Base-by-base conservation (phyloP, 2,113 vertebrate genomes). In the Passer montanus region DNA sequence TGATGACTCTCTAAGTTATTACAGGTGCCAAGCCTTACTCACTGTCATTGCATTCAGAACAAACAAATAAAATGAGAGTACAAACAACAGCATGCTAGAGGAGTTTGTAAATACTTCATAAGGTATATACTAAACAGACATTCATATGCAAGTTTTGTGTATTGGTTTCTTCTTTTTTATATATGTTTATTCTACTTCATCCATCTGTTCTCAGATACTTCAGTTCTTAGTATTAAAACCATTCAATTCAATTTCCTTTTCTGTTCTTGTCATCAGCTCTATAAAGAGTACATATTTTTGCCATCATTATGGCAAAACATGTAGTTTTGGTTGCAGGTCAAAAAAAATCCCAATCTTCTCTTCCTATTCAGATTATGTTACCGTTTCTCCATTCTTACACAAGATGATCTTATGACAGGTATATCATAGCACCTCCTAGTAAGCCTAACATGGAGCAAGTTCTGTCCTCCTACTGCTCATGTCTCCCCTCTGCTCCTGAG, bases 1-100 rank as follows among this genome's bases (percentile, higher is more conserved):
- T 1, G 6, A 53, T 2, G 7, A 46, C 0, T 10, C 0, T 19
- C 0, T 19, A 87, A 63, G 14, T 27, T 46, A 33, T 69, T 52
- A 50, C 17, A 69, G 35, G 9, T 56, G 53, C 13, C 74, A 55
- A 49, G 17, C 16, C n/a, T 59, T 50, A 43, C 6, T 72, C 56
- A 41, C 23, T 30, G 47, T 46, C 28, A 63, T 15, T 73, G 23
- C 28, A 77, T 41, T 74, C 52, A 37, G 20, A 63, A 44, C 16
- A 83, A 79, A 83, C 2, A 55, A 6, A 15, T 5, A 75, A 82
- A 56, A 62, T 6, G 6, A 68, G 9, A 83, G 10, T 30, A n/a
- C 20, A 28, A 26, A 60, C 24, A 76, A n/a, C 9, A 27, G 19
- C 6, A 35, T 55, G 16, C 26, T 33, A 35, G 8, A 76, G 21